A percentile compares a stretch with the other conserved stretches of the same genome.
Conservation (phyloP, 1,140 invertebrate species). For the Plectrocnemia conspersa region DNA sequence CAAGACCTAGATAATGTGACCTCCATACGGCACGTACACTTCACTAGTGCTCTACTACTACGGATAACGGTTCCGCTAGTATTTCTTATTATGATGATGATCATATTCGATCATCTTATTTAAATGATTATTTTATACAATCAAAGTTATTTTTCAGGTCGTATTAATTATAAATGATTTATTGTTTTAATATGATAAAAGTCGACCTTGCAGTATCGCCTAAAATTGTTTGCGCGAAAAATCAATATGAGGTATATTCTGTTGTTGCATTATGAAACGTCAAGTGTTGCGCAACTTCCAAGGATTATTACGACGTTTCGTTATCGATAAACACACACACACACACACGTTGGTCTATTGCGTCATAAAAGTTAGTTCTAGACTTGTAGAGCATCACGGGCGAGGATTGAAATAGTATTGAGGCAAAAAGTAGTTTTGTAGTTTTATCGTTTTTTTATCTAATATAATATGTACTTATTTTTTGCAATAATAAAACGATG, state of each 20-base stretch:
- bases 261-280: constrained; percentile 1
- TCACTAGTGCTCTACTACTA: constrained; percentile 6
- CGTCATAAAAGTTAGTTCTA: constrained; percentile 3
- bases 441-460: no score
- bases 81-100: constrained; percentile 3
- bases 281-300: constrained; percentile 12
- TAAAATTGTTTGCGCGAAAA: constrained; percentile 7
- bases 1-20: constrained; percentile 18
- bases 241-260: constrained; percentile 11
- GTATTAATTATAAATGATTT: no score
- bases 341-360: constrained; percentile 2
- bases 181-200: no score
- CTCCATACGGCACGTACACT: constrained; percentile 14
- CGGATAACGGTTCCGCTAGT: constrained; percentile 20
- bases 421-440: no score
- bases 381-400: no score
- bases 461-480: no score
- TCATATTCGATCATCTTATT: no score
- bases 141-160: no score
- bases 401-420: no score
- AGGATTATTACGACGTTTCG: constrained; percentile 11
- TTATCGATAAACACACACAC: constrained; percentile 14
- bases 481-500: no score
- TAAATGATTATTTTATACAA: background rate
- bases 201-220: no score